Conservation (phyloP, 1,140 invertebrate species). For the Tyrophagus putrescentiae region DNA sequence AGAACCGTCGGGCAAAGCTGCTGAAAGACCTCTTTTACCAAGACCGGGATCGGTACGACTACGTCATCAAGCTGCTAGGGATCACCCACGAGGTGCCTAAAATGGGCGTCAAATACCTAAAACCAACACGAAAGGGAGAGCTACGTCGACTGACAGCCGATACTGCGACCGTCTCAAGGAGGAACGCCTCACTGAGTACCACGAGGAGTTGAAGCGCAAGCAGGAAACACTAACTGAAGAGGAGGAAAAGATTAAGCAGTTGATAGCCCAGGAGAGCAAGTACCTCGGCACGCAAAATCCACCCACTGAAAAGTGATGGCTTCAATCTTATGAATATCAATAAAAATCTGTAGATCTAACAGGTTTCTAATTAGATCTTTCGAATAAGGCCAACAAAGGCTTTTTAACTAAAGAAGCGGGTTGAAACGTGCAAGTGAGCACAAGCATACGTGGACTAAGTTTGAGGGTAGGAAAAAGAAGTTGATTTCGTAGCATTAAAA, state of each 20-base stretch:
- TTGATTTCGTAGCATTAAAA: too few species aligned
- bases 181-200: constrained; percentile 20
- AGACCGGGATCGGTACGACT: constrained; percentile 20
- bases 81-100: constrained; percentile 8
- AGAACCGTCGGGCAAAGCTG: constrained; percentile 14
- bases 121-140: constrained; percentile 21
- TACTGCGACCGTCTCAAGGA: constrained; percentile 22
- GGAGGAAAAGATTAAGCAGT: constrained; percentile 18
- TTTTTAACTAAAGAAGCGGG: too few species aligned
- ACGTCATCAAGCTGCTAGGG: constrained; percentile 19
- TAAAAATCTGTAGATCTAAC: too few species aligned
- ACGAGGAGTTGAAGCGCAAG: constrained; percentile 20
- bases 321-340: too few species aligned
- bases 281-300: constrained; percentile 4
- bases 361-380: too few species aligned
- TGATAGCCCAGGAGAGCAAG: constrained; percentile 24
- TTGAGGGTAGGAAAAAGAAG: too few species aligned
- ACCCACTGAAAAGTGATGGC: too few species aligned
- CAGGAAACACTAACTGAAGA: constrained; percentile 21
- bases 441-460: too few species aligned
- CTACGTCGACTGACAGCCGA: constrained; percentile 22
- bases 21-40: constrained; percentile 19
- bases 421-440: too few species aligned
- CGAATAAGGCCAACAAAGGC: too few species aligned
- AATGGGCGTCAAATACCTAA: constrained; percentile 6